Conservation (phyloP, 2,797 vertebrate species). For the Sebastes iracundus region DNA sequence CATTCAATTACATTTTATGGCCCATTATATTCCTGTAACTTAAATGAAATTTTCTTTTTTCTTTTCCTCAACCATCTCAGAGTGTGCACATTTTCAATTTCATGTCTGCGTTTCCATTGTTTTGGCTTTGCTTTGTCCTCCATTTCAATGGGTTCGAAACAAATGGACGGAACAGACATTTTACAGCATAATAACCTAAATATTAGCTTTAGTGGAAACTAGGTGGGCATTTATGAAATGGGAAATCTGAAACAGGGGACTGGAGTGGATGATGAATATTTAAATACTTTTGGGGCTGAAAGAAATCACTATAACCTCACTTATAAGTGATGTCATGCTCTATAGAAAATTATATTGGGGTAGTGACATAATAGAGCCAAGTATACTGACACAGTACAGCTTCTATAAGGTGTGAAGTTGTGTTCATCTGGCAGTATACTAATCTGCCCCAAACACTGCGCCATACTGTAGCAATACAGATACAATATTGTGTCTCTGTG, state of each 20-base stretch:
- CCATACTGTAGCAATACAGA: constrained; percentile 8
- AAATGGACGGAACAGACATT: not conserved
- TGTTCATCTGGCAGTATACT: not conserved
- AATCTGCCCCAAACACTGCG: constrained; percentile 10
- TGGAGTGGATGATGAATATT: constrained; percentile 1
- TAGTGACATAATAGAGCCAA: not conserved
- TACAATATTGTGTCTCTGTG: not conserved
- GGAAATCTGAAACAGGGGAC: not conserved
- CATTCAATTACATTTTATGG: constrained; percentile 4
- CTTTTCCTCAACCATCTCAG: not conserved
- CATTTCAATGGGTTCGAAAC: not conserved
- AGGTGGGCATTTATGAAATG: not conserved
- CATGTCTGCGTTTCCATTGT: not conserved
- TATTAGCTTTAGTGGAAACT: not conserved
- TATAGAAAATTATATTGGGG: not conserved
- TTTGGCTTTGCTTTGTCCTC: not conserved
- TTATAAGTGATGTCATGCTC: not conserved
- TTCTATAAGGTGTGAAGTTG: not conserved
- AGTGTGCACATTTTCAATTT: not conserved
- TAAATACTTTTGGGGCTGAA: not conserved
- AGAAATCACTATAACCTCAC: not conserved
- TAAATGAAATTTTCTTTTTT: not conserved
- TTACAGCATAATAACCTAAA: not conserved
- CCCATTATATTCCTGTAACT: not conserved
- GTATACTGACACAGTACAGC: not conserved